Conservation (phyloP, 1,140 invertebrate genomes). For the Archivesica marissinica region DNA sequence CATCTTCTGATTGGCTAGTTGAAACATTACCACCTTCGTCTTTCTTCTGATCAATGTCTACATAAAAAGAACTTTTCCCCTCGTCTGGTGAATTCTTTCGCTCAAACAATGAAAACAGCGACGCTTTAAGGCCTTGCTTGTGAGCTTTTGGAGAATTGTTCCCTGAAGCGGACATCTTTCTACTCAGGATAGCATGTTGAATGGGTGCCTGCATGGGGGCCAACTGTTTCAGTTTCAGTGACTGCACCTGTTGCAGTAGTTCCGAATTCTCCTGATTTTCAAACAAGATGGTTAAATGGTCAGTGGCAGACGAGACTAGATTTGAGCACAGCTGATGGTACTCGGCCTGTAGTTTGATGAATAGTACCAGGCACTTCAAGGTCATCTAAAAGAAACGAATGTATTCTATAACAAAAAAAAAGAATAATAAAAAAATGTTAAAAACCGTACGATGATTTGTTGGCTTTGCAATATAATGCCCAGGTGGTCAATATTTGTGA, state of each 20-base stretch:
- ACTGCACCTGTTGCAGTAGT: constrained; percentile 63
- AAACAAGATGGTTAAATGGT: constrained; percentile 67
- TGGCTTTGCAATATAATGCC: not conserved
- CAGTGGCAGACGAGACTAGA: constrained; percentile 70
- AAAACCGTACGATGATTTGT: not conserved
- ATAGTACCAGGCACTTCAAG: constrained; percentile 73
- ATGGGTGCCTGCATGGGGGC: constrained; percentile 60
- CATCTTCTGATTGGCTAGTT: constrained; percentile 35
- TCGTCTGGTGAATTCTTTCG: constrained; percentile 74
- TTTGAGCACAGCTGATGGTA: constrained; percentile 77
- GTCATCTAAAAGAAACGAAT: constrained; percentile 67
- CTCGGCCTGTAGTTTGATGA: constrained; percentile 76
- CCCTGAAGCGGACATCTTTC: constrained; percentile 59
- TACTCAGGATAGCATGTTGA: constrained; percentile 28
- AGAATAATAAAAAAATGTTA: constrained; percentile 34
- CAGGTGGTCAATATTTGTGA: too few relatives aligned
- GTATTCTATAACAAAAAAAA: not conserved
- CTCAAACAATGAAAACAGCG: constrained; percentile 79
- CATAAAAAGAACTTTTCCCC: constrained; percentile 76
- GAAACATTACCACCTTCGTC: not conserved
- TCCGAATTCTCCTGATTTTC: constrained; percentile 66
- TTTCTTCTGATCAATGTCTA: constrained; percentile 66
- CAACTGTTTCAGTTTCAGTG: constrained; percentile 67
- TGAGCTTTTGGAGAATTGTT: constrained; percentile 64
- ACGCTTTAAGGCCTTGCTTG: constrained; percentile 69